Conservation (phyloP, 2,888 invertebrate species). For the Platycheirus albimanus region DNA sequence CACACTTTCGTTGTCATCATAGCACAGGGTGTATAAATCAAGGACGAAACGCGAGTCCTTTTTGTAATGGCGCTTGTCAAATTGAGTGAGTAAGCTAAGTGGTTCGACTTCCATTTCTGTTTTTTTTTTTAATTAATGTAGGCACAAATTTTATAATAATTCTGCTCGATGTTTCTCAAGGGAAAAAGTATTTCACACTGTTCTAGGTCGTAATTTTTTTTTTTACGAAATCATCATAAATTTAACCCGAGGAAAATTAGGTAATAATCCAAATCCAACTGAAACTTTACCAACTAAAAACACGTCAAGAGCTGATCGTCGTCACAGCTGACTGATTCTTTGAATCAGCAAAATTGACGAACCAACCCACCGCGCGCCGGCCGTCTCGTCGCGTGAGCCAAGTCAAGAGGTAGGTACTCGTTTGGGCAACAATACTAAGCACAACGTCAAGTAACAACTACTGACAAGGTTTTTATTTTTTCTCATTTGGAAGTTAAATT, state of each 20-base stretch:
- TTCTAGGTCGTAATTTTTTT: slow-evolving; percentile 50
- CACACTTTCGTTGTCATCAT: slow-evolving; percentile 91
- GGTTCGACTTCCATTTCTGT: slow-evolving; percentile 82
- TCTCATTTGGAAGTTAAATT: slow-evolving; percentile 16
- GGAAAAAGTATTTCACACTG: slow-evolving; percentile 13
- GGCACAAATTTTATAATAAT: not conserved
- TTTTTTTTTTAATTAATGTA: not conserved
- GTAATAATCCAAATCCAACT: slow-evolving; percentile 33
- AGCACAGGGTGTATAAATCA: slow-evolving; percentile 93
- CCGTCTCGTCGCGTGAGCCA: not conserved
- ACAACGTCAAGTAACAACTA: slow-evolving; percentile 24
- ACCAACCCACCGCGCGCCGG: slow-evolving; percentile 25
- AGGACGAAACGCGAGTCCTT: slow-evolving; percentile 92
- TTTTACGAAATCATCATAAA: slow-evolving; percentile 51
- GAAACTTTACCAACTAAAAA: no score
- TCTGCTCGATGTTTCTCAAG: not conserved
- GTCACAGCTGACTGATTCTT: slow-evolving; percentile 58
- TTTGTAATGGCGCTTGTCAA: slow-evolving; percentile 89
- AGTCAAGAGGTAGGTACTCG: no score
- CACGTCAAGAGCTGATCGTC: slow-evolving; percentile 43
- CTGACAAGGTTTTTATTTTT: slow-evolving; percentile 36
- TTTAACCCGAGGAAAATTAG: slow-evolving; percentile 28
- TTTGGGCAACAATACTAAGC: no score
- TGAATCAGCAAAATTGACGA: slow-evolving; percentile 49
- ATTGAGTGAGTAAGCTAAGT: slow-evolving; percentile 81